Conservation (phyloP, 2,888 invertebrate species). For the Tenthredo distinguenda region DNA sequence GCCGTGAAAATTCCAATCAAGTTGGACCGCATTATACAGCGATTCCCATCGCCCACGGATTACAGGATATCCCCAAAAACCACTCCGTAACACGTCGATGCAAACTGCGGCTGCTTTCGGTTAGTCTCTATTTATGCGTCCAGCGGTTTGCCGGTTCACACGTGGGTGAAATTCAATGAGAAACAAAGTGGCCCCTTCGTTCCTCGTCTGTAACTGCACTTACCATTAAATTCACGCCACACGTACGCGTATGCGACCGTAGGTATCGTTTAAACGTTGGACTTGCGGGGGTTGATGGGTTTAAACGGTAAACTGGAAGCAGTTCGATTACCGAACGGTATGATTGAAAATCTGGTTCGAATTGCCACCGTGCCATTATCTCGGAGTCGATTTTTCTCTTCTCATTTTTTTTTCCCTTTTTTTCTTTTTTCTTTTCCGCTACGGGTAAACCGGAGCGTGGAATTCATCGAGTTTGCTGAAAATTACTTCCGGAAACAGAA, state of each 20-base stretch:
- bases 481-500: not conserved
- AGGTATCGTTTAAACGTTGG: not conserved
- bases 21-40: constrained; percentile 1
- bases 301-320: not conserved
- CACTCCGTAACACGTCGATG: not conserved
- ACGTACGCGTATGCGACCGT: not conserved
- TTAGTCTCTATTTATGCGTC: constrained; percentile 9
- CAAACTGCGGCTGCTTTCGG: not conserved
- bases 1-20: constrained; percentile 6
- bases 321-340: not conserved
- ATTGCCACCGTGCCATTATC: not conserved
- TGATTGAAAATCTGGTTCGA: constrained; percentile 9
- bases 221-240: not conserved
- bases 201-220: not conserved
- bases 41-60: not conserved
- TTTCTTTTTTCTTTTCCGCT: not conserved
- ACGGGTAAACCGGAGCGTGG: not conserved
- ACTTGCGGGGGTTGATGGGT: not conserved
- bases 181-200: constrained; percentile 18
- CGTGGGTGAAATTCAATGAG: not conserved
- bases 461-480: constrained; percentile 18
- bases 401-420: not conserved
- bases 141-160: not conserved
- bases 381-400: not conserved
- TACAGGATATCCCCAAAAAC: constrained; percentile 15